Conservation (phyloP, 2,888 invertebrate genomes). For the Dasysyrphus tricinctus region DNA sequence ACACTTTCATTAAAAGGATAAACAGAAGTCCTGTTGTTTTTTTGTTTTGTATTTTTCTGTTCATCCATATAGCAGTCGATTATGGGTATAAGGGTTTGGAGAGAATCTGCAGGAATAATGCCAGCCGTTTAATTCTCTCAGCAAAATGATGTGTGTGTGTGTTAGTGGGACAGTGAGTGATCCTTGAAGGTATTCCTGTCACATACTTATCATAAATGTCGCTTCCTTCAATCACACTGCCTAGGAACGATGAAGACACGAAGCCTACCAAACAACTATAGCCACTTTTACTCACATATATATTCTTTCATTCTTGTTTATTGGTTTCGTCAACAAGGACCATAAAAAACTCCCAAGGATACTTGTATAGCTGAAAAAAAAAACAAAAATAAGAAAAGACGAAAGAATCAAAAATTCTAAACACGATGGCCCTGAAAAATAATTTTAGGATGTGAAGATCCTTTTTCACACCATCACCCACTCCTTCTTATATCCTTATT, state of each 20-base stretch:
- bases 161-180: conserved; percentile 19
- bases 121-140: conserved; percentile 68
- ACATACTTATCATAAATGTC: conserved; percentile 72
- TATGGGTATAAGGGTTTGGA: neutral
- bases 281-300: conserved; percentile 35
- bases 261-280: conserved; percentile 20
- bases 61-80: neutral
- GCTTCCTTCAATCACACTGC: conserved; percentile 64
- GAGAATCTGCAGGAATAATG: conserved; percentile 33
- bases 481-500: conserved; percentile 49
- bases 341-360: conserved; percentile 28
- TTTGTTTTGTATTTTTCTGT: neutral
- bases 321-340: conserved; percentile 70
- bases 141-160: conserved; percentile 55
- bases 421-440: conserved; percentile 33
- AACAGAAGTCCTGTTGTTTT: conserved; percentile 47
- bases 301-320: conserved; percentile 67
- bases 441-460: conserved; percentile 45
- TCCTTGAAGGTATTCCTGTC: conserved; percentile 63
- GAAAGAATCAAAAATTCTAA: conserved; percentile 49
- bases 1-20: conserved; percentile 70
- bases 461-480: conserved; percentile 25
- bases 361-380: neutral
- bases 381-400: conserved; percentile 3
- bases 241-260: too few relatives aligned